Base-by-base conservation (phyloP, 2,113 vertebrate genomes). In the Gymnorhina tibicen region DNA sequence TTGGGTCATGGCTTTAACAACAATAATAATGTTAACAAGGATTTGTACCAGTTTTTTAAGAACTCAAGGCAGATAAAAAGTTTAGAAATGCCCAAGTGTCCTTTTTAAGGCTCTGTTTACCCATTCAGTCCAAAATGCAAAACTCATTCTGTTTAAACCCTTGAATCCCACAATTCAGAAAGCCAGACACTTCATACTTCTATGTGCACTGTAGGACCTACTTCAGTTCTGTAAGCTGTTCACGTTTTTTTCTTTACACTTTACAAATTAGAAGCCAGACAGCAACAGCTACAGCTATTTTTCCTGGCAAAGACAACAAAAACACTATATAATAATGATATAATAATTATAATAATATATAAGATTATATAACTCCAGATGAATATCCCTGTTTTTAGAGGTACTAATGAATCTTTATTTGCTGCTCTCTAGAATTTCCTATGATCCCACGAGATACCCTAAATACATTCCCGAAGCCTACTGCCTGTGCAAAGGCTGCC, bases 391-490 rank as follows among this genome's bases (percentile, higher is more conserved):
- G 8, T 24, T 68, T 91, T 74, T 35, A 70, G 80, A 72, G 7
- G 49, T 58, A 35, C 55, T 69, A 37, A 80, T 41, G 14, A 79
- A 13, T 30, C 63, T 80, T 32, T 32, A 24, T 87, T 94, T 94
- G 14, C 58, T 84, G 91, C 76, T 68, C 73, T 63, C 4, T 88
- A 99, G 99, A 93, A 98, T 99, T 72, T 99, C 98, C 0, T 99
- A 99, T 16, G 98, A 99, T 85, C 98, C 98, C 1, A 91, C 96
- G 20, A 95, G 99, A 41, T 99, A 98, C 26, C 99, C 99, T 3
- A 98, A 98, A 47, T 98, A 98, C 96, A 98, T 99, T 84, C 99
- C 99, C 0, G 99, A 99, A 92, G 99, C 99, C 2, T 99, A 99
- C 96, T 99, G 99, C 68, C 97, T 99, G 96, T 99, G 99, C 96